Evolutionary conservation across 2,113 vertebrate species (phyloP), one percentile per base, ranked within the genome.

Genomic region (Corythornis cristatus): DNA sequence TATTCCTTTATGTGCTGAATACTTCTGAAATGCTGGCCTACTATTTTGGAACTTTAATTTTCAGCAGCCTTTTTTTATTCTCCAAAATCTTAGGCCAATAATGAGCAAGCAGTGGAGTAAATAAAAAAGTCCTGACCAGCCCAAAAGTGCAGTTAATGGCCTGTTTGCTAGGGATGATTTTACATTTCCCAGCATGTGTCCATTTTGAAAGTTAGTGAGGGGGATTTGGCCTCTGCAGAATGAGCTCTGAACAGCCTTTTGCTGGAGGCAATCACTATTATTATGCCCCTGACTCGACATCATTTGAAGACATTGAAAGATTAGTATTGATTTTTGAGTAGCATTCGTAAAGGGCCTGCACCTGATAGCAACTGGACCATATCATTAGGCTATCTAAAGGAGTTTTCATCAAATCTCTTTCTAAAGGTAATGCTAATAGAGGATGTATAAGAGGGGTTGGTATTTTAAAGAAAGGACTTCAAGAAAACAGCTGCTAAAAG

Each of bases 301-400:
- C 26, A 42, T 88, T 88, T 50, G 51, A 80, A 89, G 65, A 29
- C 67, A 45, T 12, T 88, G 68, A 90, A 86, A 58, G 86, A 80
- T 65, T 58, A 37, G 37, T 80, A 94, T 83, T 83, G 88, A 88
- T 94, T 93, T 94, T 86, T 86, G 33, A 86, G 56, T 37, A 86
- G 61, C 73, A 37, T 77, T 94, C 88, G 29, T 88, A 73, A 88
- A 57, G 50, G 29, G 21, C 43, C 60, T 37, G 72, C 51, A 70
- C 33, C 79, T 76, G 28, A 50, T 54, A 84, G 66, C 73, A 82
- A 53, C 71, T 87, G 50, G 67, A 85, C 84, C 45, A 6, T 71
- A 82, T 64, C 29, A 72, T 90, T 90, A 89, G 37, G 40, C 48
- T 70, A 72, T 50, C 22, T 45, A 51, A 23, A 74, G 67, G 31